Percentiles rank a stretch among this genome's conserved stretches.
These are phyloP conservation scores for Neotragus pygmaeus DNA, from an alignment of 2,113 vertebrate genomes.

Conservation along the genomic window DNA sequence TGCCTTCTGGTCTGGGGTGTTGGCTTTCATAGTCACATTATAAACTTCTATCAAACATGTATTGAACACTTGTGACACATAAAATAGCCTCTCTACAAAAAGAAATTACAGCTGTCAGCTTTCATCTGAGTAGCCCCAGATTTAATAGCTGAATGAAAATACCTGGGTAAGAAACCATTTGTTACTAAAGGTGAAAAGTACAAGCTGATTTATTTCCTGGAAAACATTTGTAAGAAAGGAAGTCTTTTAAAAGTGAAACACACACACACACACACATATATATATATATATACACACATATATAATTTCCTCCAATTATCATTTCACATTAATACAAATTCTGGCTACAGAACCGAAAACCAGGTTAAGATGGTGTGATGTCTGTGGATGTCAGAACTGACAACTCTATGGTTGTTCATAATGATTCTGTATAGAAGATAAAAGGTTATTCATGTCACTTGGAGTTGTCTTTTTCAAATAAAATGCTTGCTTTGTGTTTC, in stretches of 20 bases:
- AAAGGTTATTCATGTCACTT: conserved; percentile 73
- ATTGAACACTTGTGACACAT: conserved; percentile 88
- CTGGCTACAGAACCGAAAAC: background rate
- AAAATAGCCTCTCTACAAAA: conserved; percentile 83
- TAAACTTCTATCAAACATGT: conserved; percentile 82
- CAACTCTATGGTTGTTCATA: background rate
- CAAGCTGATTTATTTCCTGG: conserved; percentile 77
- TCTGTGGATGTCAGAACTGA: background rate
- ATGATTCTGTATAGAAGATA: conserved; percentile 43
- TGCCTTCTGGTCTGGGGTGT: conserved; percentile 77
- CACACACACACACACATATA: too few species aligned
- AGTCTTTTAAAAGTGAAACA: conserved; percentile 11
- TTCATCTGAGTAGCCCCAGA: conserved; percentile 81
- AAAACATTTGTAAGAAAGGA: conserved; percentile 65
- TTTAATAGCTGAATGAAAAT: conserved; percentile 83
- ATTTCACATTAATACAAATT: conserved; percentile 32
- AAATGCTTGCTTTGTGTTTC: conserved; percentile 71
- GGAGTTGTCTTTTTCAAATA: conserved; percentile 74
- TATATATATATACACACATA: background rate
- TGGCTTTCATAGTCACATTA: conserved; percentile 83
- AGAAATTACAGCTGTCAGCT: conserved; percentile 89
- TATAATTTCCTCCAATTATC: conserved; percentile 46
- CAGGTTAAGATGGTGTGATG: background rate
- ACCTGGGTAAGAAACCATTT: conserved; percentile 74
- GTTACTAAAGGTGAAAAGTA: conserved; percentile 78